Base-by-base conservation (phyloP, 2,888 invertebrate genomes). In the Nomada ruficornis region DNA sequence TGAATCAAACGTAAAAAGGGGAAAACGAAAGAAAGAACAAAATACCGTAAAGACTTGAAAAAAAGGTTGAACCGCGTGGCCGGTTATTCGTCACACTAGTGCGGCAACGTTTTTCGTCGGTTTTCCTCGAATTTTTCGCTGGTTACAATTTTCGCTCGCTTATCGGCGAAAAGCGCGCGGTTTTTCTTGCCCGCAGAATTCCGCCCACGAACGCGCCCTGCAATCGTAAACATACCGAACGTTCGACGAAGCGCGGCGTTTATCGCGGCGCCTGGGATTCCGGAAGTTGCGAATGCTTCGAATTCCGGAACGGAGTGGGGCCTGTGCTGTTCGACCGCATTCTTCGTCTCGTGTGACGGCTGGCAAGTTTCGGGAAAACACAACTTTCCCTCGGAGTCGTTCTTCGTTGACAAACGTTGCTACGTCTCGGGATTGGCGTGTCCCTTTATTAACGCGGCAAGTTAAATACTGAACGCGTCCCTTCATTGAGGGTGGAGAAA, bases 161-260 rank as follows among this genome's bases (percentile, higher is more conserved):
- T 78, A 78, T 78, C 79, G 50, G 42, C 67, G 65, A 50, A 15
- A 29, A 67, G 60, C 71, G 20, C 42, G 54, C 54, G 47, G 20
- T 26, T 77, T 78, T 77, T 80, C 26, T 36, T n/a, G 29, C 23
- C 18, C 20, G n/a, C 44, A 52, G 52, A 78, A 72, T 79, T 79
- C 72, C 52, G 44, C 47, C 64, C 67, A 54, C 79, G 83, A 73
- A 70, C 72, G 69, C 73, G 69, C 63, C 42, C 71, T 55, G 74
- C 71, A 70, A 80, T 80, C 80, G 79, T 80, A 78, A 80, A 80
- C 73, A 79, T 72, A 72, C 64, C 67, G 62, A 69, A 55, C 47
- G 55, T 68, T 72, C 78, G 47, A 69, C 67, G 79, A 79, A 79
- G 67, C 72, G 73, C 72, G 55, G 62, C 67, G 62, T 72, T 69